Evolutionary conservation across 1,140 invertebrate species (phyloP), one percentile per base, ranked within the genome.

Genomic region (Orussus abietinus): DNA sequence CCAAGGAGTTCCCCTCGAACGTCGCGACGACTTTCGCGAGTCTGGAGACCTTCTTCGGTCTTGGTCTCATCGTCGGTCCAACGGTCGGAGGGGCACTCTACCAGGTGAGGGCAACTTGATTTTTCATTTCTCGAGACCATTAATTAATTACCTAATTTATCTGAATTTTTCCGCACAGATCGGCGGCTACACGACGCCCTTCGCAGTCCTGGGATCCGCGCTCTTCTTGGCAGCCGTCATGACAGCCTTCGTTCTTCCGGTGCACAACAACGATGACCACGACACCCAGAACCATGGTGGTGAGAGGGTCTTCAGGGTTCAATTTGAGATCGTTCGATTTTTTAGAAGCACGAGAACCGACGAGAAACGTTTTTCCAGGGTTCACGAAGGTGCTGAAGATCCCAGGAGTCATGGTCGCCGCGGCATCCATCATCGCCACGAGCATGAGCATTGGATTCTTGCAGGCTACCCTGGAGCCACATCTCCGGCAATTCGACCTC

Each of bases 1-100:
- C 92, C n/a, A 86, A 86, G 64, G 88, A 93, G 71, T 96, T 96
- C 75, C 90, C 92, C 1, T 77, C 90, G 38, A 86, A 89, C 56
- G 86, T 96, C 1, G 88, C 90, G 0, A 90, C 88, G 1, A 90
- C 91, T 48, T 92, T 96, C 75, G 91, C 92, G 72, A 85, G 80
- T 74, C 65, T 95, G 45, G 92, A 96, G 69, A 92, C 90, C 1
- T 94, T 90, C 63, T 92, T 90, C 62, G 92, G 91, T 0, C 64
- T 95, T 0, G 92, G 92, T 1, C 76, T 90, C 11, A 92, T 92
- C 36, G 84, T 88, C 4, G 91, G 90, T 1, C 90, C 90, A 0
- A 88, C 88, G 1, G 76, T 93, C 5, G 90, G 90, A 1, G 90
- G 90, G 4, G 80, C 82, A 5, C 70, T 94, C 0, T 94, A 86